Evolutionary conservation across 1,140 invertebrate genomes (phyloP), one percentile per base, ranked within the genome.

Genomic region (Papilio aristodemus): DNA sequence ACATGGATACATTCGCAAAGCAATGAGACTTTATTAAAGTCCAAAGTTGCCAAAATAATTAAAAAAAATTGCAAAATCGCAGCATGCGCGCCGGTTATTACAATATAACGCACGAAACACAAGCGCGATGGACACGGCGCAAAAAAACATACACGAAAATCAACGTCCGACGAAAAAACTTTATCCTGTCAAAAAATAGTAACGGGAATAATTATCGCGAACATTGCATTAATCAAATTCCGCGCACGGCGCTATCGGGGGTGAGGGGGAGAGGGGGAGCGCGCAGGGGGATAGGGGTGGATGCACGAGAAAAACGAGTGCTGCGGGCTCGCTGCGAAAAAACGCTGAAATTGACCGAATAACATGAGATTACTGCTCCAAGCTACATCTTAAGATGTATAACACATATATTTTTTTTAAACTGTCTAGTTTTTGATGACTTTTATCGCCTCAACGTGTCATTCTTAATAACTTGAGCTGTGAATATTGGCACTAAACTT

Each of bases 211-310:
- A 91, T 91, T 89, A 91, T 89, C 83, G 89, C 77, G 87, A 87
- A 87, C 88, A 90, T 90, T 89, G 89, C 88, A 90, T 90, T 90
- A 90, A 90, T 90, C 88, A 90, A 88, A 90, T 90, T 89, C 88
- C 79, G 84, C 78, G 84, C 85, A 87, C 80, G 81, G 85, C 66
- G 78, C 80, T 83, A 85, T 86, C 80, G 79, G 83, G 72, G 69
- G 74, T 17, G 59, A 60, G 68, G 73, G 74, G 1, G n/a, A 38
- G 54, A 32, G 69, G 69, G 68, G 60, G 46, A 13, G 38, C 41
- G 32, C 63, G 46, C 17, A 22, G 60, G 67, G 69, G 72, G 43
- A 43, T 14, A n/a, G 63, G 60, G 17, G 39, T 69, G 57, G 73
- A 73, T 75, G 69, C 68, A 76, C 71, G 80, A 76, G 78, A 81